Evolutionary conservation across 2,797 vertebrate species (phyloP), one percentile per base, ranked within the genome.

Genomic region (Catharus ustulatus): DNA sequence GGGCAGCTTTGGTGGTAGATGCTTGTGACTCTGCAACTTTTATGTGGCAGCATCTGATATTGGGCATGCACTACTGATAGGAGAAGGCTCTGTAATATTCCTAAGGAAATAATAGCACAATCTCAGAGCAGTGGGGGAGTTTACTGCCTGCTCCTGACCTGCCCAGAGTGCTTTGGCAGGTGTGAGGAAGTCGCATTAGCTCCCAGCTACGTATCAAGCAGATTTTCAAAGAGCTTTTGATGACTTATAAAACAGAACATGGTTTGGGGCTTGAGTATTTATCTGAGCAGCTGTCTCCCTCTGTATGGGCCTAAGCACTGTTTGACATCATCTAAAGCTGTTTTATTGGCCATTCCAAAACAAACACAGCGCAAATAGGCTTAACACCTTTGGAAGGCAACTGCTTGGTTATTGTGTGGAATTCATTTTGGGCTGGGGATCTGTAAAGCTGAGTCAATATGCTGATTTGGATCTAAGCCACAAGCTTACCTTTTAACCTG

Each of bases 311-410:
- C 82, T 86, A 86, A 91, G 89, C 80, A 94, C 79, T 93, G 80
- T 96, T 93, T 96, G 93, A 91, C 95, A 91, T 97, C 76, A 94
- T 94, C 95, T 96, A 87, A 96, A 95, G 91, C 91, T 77, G 78
- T 93, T 97, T 97, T 95, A 92, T 89, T 95, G 90, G 90, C 78
- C 34, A 57, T 95, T 97, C 97, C 96, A 96, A 97, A 97, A 96
- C 94, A 97, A 97, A 91, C 87, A 84, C 82, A 79, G 85, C 9
- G 0, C 94, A 94, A 94, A 94, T 87, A 95, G 94, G 90, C 91
- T 97, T 97, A 97, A 87, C 95, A 96, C 95, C 95, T 95, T 94
- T 93, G 93, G 95, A 97, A 94, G 61, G 84, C 90, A 82, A 96
- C 48, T 76, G 74, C 80, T 85, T 80, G 69, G 74, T 94, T 97